Evolutionary conservation across 37 sponge, comb jelly and placozoan genomes (phyloP).

Genomic region (Spongia lamella): DNA sequence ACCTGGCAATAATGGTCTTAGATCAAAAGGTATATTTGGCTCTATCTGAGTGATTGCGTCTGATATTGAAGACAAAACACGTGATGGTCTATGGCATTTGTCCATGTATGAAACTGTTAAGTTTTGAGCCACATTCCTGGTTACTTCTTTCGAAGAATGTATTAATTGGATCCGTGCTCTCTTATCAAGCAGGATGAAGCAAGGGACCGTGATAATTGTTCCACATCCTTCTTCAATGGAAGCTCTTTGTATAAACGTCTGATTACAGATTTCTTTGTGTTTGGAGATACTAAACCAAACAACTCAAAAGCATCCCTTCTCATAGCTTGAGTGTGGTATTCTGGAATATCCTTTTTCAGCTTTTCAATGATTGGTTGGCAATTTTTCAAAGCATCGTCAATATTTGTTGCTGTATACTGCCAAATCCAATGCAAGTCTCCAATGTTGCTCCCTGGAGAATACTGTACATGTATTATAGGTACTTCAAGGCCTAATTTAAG

Average conservation of each 20-base stretch:
- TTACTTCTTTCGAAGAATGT: conserved; percentile 21
- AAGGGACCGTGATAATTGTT: conserved; percentile 25
- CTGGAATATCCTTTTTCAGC: conserved; percentile 21
- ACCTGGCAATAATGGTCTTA: not conserved
- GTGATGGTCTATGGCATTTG: no score
- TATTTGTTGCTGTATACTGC: conserved; percentile 7
- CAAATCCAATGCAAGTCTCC: conserved; percentile 28
- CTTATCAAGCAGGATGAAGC: conserved; percentile 28
- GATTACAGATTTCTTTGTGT: conserved; percentile 23
- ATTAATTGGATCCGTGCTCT: conserved; percentile 24
- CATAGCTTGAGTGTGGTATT: conserved; percentile 44
- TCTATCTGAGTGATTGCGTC: no score
- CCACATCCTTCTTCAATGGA: conserved; percentile 12
- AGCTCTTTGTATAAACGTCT: conserved; percentile 13
- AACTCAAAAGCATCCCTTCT: conserved; percentile 12
- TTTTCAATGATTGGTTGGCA: conserved; percentile 7
- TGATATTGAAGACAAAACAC: no score
- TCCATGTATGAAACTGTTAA: no score
- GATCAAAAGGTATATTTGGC: no score
- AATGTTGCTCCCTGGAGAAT: conserved; percentile 18
- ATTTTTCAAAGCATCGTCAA: conserved; percentile 20
- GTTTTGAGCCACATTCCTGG: not conserved
- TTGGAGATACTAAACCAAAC: conserved; percentile 42
- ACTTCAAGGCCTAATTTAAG: conserved; percentile 33
- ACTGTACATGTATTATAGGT: conserved; percentile 8